phyloP scores from a whole-genome alignment of 2,113 vertebrate genomes.

The Ondatra zibethicus region DNA sequence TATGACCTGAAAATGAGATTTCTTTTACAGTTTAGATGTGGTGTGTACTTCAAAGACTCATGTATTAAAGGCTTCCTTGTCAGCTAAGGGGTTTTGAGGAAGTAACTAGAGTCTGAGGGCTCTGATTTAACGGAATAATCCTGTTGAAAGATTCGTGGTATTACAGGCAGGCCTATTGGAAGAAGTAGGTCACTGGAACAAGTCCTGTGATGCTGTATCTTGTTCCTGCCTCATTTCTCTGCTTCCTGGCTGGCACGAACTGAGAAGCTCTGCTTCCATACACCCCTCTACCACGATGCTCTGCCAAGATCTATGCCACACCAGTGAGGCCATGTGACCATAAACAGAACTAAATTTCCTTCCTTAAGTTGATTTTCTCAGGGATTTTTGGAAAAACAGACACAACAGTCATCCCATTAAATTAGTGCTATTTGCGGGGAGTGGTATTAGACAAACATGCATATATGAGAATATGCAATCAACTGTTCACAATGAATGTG shows the following conservation, averaged over 20 bases:
- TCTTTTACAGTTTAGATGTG: not conserved
- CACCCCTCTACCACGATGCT: not conserved
- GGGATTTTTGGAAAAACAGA: not conserved
- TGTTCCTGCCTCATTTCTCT: not conserved
- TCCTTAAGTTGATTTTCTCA: not conserved
- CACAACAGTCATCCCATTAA: conserved; percentile 42
- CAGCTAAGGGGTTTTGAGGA: not conserved
- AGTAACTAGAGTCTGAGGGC: not conserved
- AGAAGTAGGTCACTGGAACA: not conserved
- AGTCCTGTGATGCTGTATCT: not conserved
- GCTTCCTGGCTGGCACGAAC: not conserved
- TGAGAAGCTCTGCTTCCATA: not conserved
- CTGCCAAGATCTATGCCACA: not conserved
- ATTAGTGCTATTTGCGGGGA: not conserved
- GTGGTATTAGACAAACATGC: not conserved
- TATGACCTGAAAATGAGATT: conserved; percentile 2
- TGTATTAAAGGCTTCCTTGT: not conserved
- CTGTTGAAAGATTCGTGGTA: not conserved
- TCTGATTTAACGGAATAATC: not conserved
- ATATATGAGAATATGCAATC: not conserved
- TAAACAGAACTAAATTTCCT: not conserved
- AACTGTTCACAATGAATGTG: not conserved
- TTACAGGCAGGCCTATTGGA: not conserved
- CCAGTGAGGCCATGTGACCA: not conserved
- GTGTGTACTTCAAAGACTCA: not conserved